Evolutionary conservation across 2,888 invertebrate genomes (phyloP).

Genomic region (Lepidochrysops patricia): DNA sequence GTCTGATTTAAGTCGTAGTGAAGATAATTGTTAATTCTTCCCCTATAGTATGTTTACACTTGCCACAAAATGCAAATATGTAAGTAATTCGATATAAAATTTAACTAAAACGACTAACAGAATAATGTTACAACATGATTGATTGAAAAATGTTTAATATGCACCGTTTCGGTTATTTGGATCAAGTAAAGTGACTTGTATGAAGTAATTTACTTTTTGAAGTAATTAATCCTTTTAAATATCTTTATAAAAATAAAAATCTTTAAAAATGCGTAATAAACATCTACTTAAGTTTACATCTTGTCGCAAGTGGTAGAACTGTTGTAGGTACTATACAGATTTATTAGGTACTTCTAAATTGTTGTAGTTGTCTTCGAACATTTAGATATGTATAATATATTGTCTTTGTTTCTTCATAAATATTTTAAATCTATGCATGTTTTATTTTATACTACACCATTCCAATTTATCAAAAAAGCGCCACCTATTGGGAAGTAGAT

Average conservation of each 20-base stretch:
- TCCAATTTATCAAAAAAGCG: neutral
- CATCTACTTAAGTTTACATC: too few relatives aligned
- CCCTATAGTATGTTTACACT: neutral
- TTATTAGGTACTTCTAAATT: constrained; percentile 46
- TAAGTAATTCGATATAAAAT: too few relatives aligned
- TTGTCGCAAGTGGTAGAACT: neutral
- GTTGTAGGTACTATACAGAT: constrained; percentile 20
- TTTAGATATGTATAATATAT: constrained; percentile 66
- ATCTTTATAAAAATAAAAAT: too few relatives aligned
- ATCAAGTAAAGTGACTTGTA: too few relatives aligned
- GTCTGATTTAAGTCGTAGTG: neutral
- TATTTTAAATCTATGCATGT: constrained; percentile 56
- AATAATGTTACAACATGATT: too few relatives aligned
- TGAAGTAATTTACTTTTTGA: too few relatives aligned
- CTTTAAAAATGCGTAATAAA: too few relatives aligned
- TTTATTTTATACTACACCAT: constrained; percentile 15
- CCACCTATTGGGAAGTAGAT: neutral
- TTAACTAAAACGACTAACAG: too few relatives aligned
- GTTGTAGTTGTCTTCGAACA: constrained; percentile 66
- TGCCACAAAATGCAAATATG: neutral
- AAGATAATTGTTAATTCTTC: neutral
- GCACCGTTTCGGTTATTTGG: too few relatives aligned
- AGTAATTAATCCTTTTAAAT: too few relatives aligned
- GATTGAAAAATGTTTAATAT: too few relatives aligned
- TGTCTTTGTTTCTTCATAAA: constrained; percentile 74